phyloP scores from a whole-genome alignment of 2,888 invertebrate genomes.

The Erebia palarica region DNA sequence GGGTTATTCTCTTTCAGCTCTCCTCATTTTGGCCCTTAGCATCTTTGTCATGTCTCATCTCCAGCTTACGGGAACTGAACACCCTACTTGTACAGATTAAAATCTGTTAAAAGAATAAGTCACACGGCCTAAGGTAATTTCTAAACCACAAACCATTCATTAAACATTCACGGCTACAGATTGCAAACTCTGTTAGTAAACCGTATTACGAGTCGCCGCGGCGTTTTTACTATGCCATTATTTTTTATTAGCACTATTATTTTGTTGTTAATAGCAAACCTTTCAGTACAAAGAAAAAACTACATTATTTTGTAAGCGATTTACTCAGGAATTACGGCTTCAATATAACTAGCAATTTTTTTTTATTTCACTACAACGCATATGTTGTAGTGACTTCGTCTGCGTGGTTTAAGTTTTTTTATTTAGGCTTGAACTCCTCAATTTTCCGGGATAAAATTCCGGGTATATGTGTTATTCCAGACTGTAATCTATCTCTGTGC shows the following conservation, averaged over 20 bases:
- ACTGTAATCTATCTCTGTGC: no score
- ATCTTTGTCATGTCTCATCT: no score
- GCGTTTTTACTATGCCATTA: neutral
- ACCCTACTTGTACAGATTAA: neutral
- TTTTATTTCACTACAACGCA: no score
- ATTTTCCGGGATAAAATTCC: no score
- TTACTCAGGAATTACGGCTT: neutral
- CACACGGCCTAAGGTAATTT: neutral
- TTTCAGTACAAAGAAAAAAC: neutral
- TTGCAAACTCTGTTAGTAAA: neutral
- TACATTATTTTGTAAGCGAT: neutral
- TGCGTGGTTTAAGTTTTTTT: no score
- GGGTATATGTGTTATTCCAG: no score
- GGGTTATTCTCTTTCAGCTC: no score
- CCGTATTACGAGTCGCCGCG: neutral
- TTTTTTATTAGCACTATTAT: neutral
- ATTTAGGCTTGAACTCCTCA: no score
- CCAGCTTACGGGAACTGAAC: no score
- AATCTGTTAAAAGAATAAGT: neutral
- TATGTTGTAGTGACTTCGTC: no score
- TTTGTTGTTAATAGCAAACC: slow-evolving; percentile 4
- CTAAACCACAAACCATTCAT: neutral
- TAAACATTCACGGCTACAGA: slow-evolving; percentile 1
- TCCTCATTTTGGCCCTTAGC: no score
- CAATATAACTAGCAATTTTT: no score